Evolutionary conservation across 1,140 invertebrate genomes (phyloP).

Genomic region (Monochamus saltuarius): DNA sequence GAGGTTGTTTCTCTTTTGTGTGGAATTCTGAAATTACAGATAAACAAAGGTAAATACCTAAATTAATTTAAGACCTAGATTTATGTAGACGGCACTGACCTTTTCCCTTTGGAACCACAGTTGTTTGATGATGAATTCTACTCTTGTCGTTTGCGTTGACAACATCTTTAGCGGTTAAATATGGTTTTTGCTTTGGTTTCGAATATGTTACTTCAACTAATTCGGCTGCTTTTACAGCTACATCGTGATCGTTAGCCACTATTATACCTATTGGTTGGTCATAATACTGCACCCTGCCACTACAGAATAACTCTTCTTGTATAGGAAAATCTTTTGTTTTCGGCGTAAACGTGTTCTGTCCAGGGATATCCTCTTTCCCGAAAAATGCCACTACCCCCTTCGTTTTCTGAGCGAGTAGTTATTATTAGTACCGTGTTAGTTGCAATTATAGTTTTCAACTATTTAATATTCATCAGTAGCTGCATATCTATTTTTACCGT

Average conservation of each 20-base stretch:
- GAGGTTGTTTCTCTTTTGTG: no score
- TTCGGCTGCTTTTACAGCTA: constrained; percentile 64
- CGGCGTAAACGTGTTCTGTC: constrained; percentile 61
- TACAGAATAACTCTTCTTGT: constrained; percentile 54
- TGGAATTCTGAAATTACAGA: no score
- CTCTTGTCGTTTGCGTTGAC: constrained; percentile 23
- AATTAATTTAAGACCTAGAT: no score
- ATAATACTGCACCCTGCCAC: constrained; percentile 57
- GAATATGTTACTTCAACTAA: constrained; percentile 68
- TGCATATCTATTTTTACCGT: no score
- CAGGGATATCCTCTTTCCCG: constrained; percentile 74
- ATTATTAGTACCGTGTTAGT: background rate
- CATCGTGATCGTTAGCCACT: constrained; percentile 60
- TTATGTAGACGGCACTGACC: no score
- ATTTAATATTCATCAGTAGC: background rate
- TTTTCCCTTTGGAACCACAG: constrained; percentile 31
- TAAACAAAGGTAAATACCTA: no score
- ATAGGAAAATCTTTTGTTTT: constrained; percentile 29
- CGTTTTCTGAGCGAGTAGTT: constrained; percentile 54
- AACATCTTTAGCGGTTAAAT: constrained; percentile 66
- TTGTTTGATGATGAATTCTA: constrained; percentile 31
- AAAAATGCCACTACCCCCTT: constrained; percentile 72
- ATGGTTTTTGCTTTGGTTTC: constrained; percentile 38
- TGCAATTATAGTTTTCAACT: background rate
- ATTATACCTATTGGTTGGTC: constrained; percentile 74